Conservation (phyloP, 2,888 invertebrate species). For the Xestia rhomboidea region DNA sequence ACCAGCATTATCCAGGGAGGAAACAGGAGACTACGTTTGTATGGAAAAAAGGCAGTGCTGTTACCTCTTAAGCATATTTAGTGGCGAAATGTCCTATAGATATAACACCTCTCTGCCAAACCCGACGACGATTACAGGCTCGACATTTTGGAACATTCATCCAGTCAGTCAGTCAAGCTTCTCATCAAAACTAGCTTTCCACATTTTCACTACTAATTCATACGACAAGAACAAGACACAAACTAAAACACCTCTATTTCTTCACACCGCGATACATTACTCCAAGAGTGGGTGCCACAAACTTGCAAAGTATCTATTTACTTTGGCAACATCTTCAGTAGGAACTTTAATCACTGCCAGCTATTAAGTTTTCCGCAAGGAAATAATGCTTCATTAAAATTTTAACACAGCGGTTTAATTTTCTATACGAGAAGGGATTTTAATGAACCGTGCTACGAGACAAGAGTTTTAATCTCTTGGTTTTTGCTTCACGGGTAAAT, state of each 20-base stretch:
- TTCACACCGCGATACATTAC: constrained; percentile 34
- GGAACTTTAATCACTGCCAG: constrained; percentile 76
- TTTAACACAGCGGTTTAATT: constrained; percentile 78
- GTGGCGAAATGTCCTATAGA: too few relatives aligned
- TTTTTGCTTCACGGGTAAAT: constrained; percentile 59
- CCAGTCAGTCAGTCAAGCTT: too few relatives aligned
- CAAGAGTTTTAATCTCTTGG: constrained; percentile 80
- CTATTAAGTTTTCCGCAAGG: constrained; percentile 78
- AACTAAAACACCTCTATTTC: background rate
- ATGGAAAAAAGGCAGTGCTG: too few relatives aligned
- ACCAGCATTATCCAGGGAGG: too few relatives aligned
- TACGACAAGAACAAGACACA: background rate
- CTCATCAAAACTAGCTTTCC: background rate
- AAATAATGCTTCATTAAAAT: constrained; percentile 83
- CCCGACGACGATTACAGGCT: background rate
- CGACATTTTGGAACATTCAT: background rate
- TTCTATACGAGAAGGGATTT: constrained; percentile 77
- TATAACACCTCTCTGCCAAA: background rate
- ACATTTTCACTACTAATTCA: background rate
- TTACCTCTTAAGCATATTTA: too few relatives aligned
- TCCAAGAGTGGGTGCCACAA: constrained; percentile 30
- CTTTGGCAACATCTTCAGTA: constrained; percentile 57
- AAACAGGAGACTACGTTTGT: too few relatives aligned
- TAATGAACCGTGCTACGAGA: constrained; percentile 78
- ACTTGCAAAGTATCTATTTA: constrained; percentile 63